Percentiles rank a stretch among this genome's conserved stretches.
Evolutionary conservation across 2,797 vertebrate genomes (phyloP).

Genomic region (Esox masquinongy): DNA sequence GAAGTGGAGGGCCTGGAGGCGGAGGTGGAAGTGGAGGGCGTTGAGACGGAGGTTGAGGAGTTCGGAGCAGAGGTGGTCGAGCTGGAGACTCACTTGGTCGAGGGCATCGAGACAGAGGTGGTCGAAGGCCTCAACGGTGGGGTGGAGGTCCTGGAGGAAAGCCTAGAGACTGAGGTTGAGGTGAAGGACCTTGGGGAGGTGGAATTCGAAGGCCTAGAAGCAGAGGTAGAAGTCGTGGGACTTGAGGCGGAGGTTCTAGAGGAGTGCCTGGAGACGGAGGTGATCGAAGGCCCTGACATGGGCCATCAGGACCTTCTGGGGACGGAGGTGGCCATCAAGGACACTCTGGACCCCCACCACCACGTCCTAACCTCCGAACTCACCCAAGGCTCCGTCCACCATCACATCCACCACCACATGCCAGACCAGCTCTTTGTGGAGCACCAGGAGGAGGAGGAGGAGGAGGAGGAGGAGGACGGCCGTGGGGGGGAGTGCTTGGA

Average conservation of each 20-base stretch:
- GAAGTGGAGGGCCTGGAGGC: slow-evolving; percentile 67
- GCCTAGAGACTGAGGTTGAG: slow-evolving; percentile 68
- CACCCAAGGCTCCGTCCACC: slow-evolving; percentile 80
- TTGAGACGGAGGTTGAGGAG: slow-evolving; percentile 54
- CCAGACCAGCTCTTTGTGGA: slow-evolving; percentile 95
- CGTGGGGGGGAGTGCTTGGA: slow-evolving; percentile 78
- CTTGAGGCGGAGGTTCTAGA: slow-evolving; percentile 61
- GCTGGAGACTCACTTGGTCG: slow-evolving; percentile 67
- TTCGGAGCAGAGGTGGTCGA: slow-evolving; percentile 44
- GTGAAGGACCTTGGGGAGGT: slow-evolving; percentile 69
- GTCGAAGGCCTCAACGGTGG: slow-evolving; percentile 67
- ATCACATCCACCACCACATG: slow-evolving; percentile 80
- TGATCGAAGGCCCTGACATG: slow-evolving; percentile 89
- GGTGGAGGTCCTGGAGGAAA: slow-evolving; percentile 70
- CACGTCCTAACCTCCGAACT: slow-evolving; percentile 90
- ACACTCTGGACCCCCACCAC: slow-evolving; percentile 82
- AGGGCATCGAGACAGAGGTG: slow-evolving; percentile 66
- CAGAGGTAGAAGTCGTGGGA: slow-evolving; percentile 66
- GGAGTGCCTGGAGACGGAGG: slow-evolving; percentile 75
- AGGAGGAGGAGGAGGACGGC: slow-evolving; percentile 61
- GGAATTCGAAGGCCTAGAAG: slow-evolving; percentile 67
- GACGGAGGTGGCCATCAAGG: slow-evolving; percentile 92
- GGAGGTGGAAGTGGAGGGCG: slow-evolving; percentile 67
- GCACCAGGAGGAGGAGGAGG: slow-evolving; percentile 86
- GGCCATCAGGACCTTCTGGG: slow-evolving; percentile 92